Conservation (phyloP, 2,113 vertebrate species). For the Coptodon rendalli region DNA sequence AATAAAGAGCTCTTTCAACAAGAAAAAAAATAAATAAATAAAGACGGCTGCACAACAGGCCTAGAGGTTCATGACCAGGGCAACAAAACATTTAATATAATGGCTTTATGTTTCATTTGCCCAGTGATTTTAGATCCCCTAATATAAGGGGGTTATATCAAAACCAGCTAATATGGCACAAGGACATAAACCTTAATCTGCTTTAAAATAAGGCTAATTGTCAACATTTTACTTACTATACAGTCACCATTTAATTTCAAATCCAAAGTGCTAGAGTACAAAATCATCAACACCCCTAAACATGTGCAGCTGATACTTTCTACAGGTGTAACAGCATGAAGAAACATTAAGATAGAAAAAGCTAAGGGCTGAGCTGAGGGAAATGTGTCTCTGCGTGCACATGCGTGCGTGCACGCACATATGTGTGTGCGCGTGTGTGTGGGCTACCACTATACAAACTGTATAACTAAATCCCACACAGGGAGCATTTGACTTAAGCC, state of each 20-base stretch:
- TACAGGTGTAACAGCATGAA: neutral
- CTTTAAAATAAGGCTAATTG: neutral
- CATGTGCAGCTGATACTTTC: conserved; percentile 4
- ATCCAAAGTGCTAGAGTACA: neutral
- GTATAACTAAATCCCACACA: conserved; percentile 49
- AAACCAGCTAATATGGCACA: neutral
- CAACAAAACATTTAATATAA: neutral
- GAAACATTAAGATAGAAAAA: conserved; percentile 18
- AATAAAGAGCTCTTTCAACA: neutral
- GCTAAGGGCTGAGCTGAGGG: neutral
- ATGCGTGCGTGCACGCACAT: neutral
- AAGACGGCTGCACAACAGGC: neutral
- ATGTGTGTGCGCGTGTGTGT: neutral
- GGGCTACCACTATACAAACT: conserved; percentile 32
- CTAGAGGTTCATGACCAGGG: neutral
- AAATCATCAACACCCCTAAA: neutral
- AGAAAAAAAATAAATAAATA: neutral
- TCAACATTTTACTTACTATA: neutral
- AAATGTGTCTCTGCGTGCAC: neutral
- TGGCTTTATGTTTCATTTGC: neutral
- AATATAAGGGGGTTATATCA: neutral
- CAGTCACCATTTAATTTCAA: neutral
- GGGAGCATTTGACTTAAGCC: conserved; percentile 24
- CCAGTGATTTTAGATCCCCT: neutral
- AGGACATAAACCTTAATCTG: neutral